Conservation (phyloP, 1,140 invertebrate genomes). For the Aleiodes sp. region DNA sequence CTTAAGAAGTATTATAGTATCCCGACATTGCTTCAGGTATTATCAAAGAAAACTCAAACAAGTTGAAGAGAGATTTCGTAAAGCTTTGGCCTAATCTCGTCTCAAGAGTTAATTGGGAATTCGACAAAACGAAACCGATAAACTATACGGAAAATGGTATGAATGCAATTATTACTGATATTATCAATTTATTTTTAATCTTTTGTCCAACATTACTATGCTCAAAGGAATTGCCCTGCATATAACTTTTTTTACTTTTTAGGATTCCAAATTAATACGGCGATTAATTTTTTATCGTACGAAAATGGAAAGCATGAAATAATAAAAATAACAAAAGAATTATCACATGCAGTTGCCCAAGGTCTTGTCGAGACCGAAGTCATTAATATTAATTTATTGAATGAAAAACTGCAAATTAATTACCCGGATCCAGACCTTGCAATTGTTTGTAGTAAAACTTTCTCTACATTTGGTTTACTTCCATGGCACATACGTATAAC, state of each 20-base stretch:
- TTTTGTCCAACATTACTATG: not conserved
- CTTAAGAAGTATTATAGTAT: no score
- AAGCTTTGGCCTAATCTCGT: conserved; percentile 64
- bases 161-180: conserved; percentile 47
- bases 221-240: not conserved
- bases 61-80: conserved; percentile 67
- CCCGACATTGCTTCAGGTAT: no score
- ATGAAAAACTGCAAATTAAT: conserved; percentile 62
- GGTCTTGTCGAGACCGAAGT: conserved; percentile 52
- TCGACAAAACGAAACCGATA: conserved; percentile 61
- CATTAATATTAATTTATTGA: conserved; percentile 63
- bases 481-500: conserved; percentile 78
- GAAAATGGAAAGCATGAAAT: conserved; percentile 70
- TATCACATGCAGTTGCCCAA: conserved; percentile 54
- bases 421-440: conserved; percentile 76
- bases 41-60: conserved; percentile 68
- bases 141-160: conserved; percentile 69
- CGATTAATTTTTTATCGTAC: conserved; percentile 62
- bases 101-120: conserved; percentile 65
- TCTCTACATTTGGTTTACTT: conserved; percentile 71
- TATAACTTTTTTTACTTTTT: conserved; percentile 4
- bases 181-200: not conserved
- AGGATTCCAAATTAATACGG: conserved; percentile 56
- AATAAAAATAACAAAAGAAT: conserved; percentile 52
- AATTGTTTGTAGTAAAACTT: conserved; percentile 70